Conservation (phyloP, 2,888 invertebrate genomes). For the Lasioglossum lativentre region DNA sequence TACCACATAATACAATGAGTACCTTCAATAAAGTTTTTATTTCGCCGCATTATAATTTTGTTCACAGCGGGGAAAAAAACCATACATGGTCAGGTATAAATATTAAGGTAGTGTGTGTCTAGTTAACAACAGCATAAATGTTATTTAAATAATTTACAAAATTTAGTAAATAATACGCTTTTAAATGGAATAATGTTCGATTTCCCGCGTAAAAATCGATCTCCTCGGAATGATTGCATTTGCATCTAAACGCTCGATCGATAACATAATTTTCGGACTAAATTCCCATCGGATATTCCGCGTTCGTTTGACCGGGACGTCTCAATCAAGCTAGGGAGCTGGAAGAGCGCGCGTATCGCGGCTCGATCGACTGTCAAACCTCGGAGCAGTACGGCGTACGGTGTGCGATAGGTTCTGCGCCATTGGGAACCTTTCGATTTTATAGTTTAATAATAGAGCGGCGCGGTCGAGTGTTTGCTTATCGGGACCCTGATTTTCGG, state of each 20-base stretch:
- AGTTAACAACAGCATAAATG: background rate
- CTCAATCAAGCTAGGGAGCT: conserved; percentile 33
- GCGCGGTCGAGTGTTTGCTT: conserved; percentile 77
- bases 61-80: no score
- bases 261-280: background rate
- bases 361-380: conserved; percentile 42
- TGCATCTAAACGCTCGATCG: background rate
- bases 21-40: no score
- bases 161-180: background rate
- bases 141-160: background rate
- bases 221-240: background rate
- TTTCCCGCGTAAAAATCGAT: background rate
- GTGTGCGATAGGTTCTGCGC: conserved; percentile 52
- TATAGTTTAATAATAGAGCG: conserved; percentile 81
- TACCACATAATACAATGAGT: no score
- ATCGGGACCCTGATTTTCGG: conserved; percentile 74
- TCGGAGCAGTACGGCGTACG: background rate
- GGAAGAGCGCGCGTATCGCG: background rate
- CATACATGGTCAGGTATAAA: no score
- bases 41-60: no score
- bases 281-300: conserved; percentile 33
- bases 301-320: conserved; percentile 22
- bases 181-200: background rate
- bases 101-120: no score
- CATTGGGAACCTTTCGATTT: conserved; percentile 68